Base-by-base conservation (phyloP, 2,113 vertebrate genomes). In the Eonycteris spelaea region DNA sequence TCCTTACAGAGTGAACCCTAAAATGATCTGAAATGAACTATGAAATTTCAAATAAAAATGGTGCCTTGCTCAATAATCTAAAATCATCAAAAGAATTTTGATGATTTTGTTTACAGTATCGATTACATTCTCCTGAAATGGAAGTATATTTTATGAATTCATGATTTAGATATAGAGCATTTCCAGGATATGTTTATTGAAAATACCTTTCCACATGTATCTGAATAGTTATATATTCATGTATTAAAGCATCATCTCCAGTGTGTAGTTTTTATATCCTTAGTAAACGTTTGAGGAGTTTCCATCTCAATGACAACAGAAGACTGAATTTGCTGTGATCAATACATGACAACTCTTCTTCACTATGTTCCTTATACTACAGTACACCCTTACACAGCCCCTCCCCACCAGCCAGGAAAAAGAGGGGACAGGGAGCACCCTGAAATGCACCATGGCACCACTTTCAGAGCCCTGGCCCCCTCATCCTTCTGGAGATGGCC, bases 271-370 rank as follows among this genome's bases (percentile, higher is more conserved):
- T 83, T 73, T 73, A 24, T 57, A 78, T 15, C 15, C n/a, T n/a
- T 73, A 75, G 43, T 28, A 63, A 2, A 40, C 0, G 6, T 21
- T 2, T 51, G 22, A 63, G 55, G 18, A 22, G 7, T 61, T 85
- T 10, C 61, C 18, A 30, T 16, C 28, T 33, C 14, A 21, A 22
- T 15, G 40, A 67, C 93, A 65, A 74, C 12, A 7, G 55, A 9
- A 80, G 30, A 30, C 16, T 79, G 26, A 7, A 22, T 61, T 14
- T 3, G 5, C 43, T 14, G 11, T 12, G 18, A 5, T 51, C 19
- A 6, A 0, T 9, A 19, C 28, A 33, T 11, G 1, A 7, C 35
- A 53, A 0, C 5, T 0, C 8, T 18, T 30, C 33, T 38, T 78
- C 43, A 35, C 55, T 7, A 0, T n/a, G 15, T 28, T 5, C 68